phyloP scores from a whole-genome alignment of 2,797 vertebrate species.

The Poeciliopsis gracilis region DNA sequence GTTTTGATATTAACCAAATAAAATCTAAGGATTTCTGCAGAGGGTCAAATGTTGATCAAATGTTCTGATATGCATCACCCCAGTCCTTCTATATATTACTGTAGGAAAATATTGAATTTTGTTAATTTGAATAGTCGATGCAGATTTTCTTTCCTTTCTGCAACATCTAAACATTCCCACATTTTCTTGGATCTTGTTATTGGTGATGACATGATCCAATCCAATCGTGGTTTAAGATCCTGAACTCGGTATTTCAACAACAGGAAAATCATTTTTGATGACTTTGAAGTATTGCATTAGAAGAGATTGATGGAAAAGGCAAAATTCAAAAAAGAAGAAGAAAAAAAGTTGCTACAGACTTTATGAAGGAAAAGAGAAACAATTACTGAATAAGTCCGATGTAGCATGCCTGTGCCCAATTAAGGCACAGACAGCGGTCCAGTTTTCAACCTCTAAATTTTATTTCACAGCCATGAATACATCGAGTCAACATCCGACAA shows the following conservation, averaged over 20 bases:
- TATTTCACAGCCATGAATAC: too few relatives aligned
- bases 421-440: too few relatives aligned
- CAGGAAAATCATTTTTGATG: background rate
- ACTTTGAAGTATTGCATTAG: background rate
- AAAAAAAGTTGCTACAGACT: too few relatives aligned
- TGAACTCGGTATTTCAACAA: background rate
- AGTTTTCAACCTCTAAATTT: too few relatives aligned
- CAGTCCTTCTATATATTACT: background rate
- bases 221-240: background rate
- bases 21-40: background rate
- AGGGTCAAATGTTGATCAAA: background rate
- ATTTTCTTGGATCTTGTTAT: background rate
- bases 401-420: too few relatives aligned
- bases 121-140: background rate
- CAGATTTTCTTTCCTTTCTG: background rate
- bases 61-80: background rate
- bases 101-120: background rate
- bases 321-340: too few relatives aligned
- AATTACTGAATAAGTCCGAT: too few relatives aligned
- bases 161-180: background rate
- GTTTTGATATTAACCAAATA: background rate
- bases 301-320: too few relatives aligned
- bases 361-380: too few relatives aligned
- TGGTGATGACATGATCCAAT: background rate
- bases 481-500: too few relatives aligned